phyloP scores from a whole-genome alignment of 2,797 vertebrate species.

The Diceros bicornis region DNA sequence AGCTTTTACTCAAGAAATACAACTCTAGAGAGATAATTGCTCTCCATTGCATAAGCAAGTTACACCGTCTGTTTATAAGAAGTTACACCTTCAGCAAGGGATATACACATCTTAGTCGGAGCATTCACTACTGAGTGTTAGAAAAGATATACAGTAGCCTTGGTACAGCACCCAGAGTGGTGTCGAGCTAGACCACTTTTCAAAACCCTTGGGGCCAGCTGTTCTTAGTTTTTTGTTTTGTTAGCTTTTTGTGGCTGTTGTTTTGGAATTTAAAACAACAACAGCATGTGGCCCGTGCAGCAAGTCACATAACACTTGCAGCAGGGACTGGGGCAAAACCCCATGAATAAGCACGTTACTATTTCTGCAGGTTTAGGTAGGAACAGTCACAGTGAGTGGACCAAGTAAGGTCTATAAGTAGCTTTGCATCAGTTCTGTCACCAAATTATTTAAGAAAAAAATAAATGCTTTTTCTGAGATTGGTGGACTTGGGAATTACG shows the following conservation, averaged over 20 bases:
- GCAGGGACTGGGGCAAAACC: background rate
- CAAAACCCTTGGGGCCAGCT: background rate
- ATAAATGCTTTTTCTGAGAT: background rate
- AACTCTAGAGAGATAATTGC: background rate
- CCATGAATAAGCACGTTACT: background rate
- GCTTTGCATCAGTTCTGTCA: background rate
- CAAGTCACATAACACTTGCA: background rate
- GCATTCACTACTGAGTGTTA: background rate
- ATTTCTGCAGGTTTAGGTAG: background rate
- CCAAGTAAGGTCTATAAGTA: background rate
- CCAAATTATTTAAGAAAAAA: background rate
- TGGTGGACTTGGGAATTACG: background rate
- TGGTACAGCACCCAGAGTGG: no score
- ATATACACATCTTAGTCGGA: background rate
- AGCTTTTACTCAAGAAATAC: conserved; percentile 39
- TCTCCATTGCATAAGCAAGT: background rate
- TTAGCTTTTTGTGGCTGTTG: background rate
- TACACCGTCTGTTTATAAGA: background rate
- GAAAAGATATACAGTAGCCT: background rate
- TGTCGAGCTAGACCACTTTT: background rate
- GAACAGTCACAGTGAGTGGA: background rate
- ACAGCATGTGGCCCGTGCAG: background rate
- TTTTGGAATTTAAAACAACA: conserved; percentile 15
- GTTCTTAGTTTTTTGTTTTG: background rate
- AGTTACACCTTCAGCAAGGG: background rate